Conservation (phyloP, 1,140 invertebrate genomes). For the Adelges cooleyi region DNA sequence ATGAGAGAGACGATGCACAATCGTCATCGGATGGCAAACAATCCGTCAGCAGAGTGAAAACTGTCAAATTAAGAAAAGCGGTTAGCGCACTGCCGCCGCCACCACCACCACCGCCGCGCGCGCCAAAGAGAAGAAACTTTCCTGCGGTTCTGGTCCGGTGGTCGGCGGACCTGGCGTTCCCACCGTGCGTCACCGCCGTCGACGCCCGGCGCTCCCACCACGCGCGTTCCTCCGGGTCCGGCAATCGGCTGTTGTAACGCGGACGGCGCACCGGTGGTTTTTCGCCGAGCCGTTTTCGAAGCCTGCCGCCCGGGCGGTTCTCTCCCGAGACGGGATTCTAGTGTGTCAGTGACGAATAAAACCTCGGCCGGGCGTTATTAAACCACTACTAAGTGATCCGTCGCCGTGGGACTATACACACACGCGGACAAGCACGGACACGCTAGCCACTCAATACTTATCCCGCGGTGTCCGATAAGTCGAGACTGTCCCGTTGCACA, state of each 20-base stretch:
- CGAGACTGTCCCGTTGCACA: too few species aligned
- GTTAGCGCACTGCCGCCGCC: not conserved
- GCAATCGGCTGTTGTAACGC: too few species aligned
- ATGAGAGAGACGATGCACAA: not conserved
- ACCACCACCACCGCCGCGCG: too few species aligned
- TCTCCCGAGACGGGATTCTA: slow-evolving; percentile 3
- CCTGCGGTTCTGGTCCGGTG: not conserved
- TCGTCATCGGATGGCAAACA: not conserved
- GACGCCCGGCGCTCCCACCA: too few species aligned
- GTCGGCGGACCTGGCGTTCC: not conserved
- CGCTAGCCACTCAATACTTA: too few species aligned
- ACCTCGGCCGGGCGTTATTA: slow-evolving; percentile 10
- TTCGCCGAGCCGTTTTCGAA: not conserved
- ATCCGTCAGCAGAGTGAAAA: slow-evolving; percentile 17
- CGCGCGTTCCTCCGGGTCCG: too few species aligned
- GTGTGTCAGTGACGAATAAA: slow-evolving; percentile 22
- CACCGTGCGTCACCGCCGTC: too few species aligned
- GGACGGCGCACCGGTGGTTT: too few species aligned
- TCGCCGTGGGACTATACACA: slow-evolving; percentile 10
- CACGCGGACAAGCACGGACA: not conserved
- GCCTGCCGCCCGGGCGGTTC: slow-evolving; percentile 6
- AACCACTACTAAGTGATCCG: slow-evolving; percentile 22
- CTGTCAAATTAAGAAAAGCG: slow-evolving; percentile 6
- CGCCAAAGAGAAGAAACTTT: not conserved
- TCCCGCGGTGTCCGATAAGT: too few species aligned